These are phyloP conservation scores for Cancer borealis DNA, from an alignment of 2,888 invertebrate genomes.

Conservation along the genomic window DNA sequence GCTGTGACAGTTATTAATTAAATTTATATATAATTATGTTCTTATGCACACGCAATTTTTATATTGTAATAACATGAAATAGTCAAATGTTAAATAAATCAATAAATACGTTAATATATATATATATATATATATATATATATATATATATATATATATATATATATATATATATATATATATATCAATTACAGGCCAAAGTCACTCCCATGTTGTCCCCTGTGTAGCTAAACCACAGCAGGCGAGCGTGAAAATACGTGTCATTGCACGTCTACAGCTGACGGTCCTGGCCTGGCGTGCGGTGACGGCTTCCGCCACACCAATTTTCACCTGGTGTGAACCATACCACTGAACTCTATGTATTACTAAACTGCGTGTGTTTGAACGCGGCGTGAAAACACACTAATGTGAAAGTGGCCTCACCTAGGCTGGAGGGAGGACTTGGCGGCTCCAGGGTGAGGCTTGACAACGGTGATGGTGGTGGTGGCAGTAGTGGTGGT, in stretches of 20 bases:
- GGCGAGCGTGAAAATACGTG: neutral
- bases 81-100: too few species aligned
- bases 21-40: too few species aligned
- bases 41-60: too few species aligned
- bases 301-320: neutral
- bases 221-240: too few species aligned
- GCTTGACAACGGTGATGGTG: neutral
- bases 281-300: neutral
- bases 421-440: neutral
- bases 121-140: slow-evolving; percentile 49
- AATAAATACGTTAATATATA: neutral
- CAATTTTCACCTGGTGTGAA: neutral
- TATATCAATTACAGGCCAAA: too few species aligned
- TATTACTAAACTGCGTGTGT: neutral
- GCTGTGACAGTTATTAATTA: too few species aligned
- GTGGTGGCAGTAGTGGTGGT: neutral
- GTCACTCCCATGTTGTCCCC: too few species aligned
- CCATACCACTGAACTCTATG: neutral
- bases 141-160: slow-evolving; percentile 52
- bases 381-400: neutral
- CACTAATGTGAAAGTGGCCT: neutral
- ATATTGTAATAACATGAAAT: too few species aligned
- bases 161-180: slow-evolving; percentile 42
- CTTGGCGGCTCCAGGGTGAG: neutral
- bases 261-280: neutral